A percentile compares a stretch with the other conserved stretches of the same genome.
Evolutionary conservation across 30 jellyfish, hydroid and myxozoan genomes (phyloP).

Genomic region (Nemopilema nomurai): DNA sequence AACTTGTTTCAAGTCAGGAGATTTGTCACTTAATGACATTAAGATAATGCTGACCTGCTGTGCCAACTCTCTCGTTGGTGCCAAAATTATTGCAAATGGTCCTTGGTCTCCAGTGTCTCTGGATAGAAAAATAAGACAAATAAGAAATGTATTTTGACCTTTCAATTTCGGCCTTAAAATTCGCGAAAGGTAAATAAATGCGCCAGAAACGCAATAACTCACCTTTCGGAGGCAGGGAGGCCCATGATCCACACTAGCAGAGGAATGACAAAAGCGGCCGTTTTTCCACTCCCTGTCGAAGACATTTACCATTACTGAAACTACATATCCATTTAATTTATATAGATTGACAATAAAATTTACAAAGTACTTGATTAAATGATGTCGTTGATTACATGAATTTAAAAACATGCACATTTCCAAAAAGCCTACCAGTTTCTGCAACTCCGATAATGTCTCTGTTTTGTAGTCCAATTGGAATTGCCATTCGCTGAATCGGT

Average conservation of each 20-base stretch:
- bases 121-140: too few species aligned
- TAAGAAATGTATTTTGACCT: too few species aligned
- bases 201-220: neutral
- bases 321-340: too few species aligned
- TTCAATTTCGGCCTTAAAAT: too few species aligned
- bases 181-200: too few species aligned
- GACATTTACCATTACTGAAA: too few species aligned
- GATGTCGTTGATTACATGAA: too few species aligned
- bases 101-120: slow-evolving; percentile 89
- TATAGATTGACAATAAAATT: too few species aligned
- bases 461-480: slow-evolving; percentile 95
- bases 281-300: slow-evolving; percentile 95
- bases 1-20: too few species aligned
- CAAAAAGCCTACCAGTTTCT: slow-evolving; percentile 96
- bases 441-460: slow-evolving; percentile 99
- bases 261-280: slow-evolving; percentile 99
- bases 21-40: too few species aligned
- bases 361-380: too few species aligned
- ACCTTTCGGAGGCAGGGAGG: slow-evolving; percentile 92
- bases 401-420: neutral
- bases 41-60: slow-evolving; percentile 78
- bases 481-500: slow-evolving; percentile 98
- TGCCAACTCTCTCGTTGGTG: slow-evolving; percentile 99
- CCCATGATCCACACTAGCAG: slow-evolving; percentile 96
- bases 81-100: slow-evolving; percentile 97